A percentile compares a stretch with the other conserved stretches of the same genome.
Evolutionary conservation across 2,113 vertebrate genomes (phyloP).

Genomic region (Myanophis thanlyinensis): DNA sequence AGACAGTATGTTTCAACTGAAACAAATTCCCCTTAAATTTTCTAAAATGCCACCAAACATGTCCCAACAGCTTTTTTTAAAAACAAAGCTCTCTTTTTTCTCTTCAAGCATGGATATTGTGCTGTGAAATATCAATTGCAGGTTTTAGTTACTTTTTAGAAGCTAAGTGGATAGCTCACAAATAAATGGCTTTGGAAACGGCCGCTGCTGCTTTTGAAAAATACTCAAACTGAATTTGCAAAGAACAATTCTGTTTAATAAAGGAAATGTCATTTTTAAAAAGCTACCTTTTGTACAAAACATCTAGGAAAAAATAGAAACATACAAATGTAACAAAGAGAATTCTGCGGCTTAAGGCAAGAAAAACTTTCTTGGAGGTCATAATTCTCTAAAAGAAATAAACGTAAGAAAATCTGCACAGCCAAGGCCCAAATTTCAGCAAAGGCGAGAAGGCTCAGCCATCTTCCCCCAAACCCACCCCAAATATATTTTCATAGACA

Average conservation of each 20-base stretch:
- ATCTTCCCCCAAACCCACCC: neutral
- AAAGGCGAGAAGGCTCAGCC: neutral
- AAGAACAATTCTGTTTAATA: slow-evolving; percentile 25
- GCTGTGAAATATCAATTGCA: neutral
- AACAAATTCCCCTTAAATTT: neutral
- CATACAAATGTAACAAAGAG: slow-evolving; percentile 24
- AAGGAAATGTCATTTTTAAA: slow-evolving; percentile 19
- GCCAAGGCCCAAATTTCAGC: slow-evolving; percentile 1
- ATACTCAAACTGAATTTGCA: neutral
- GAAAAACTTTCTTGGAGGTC: neutral
- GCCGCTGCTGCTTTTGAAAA: neutral
- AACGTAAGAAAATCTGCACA: neutral
- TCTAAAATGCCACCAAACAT: neutral
- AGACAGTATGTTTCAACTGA: neutral
- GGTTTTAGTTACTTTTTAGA: neutral
- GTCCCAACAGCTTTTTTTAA: neutral
- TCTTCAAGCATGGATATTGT: neutral
- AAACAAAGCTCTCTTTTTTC: neutral
- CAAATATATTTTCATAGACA: neutral
- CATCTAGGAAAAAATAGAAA: neutral
- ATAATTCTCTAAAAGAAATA: slow-evolving; percentile 1
- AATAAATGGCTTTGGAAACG: neutral
- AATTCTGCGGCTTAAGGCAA: slow-evolving; percentile 8
- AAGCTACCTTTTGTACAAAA: slow-evolving; percentile 11
- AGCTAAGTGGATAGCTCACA: neutral